Evolutionary conservation across 1,140 invertebrate genomes (phyloP), one percentile per base, ranked within the genome.

Genomic region (Holcopasites calliopsidis): DNA sequence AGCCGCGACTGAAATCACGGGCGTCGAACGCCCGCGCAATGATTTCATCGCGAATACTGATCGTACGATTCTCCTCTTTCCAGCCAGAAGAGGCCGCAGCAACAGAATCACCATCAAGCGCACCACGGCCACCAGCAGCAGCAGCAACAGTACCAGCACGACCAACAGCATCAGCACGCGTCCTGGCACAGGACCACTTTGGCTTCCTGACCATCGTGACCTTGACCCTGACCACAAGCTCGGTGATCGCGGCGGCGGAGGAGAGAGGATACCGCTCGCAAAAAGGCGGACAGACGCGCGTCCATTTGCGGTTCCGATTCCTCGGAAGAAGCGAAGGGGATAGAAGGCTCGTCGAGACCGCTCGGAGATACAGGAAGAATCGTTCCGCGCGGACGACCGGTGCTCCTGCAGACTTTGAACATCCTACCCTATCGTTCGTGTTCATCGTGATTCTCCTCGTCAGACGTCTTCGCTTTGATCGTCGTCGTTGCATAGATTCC

Each of bases 171-270:
- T 6, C 83, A 85, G 21, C 83, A 87, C 38, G 66, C 84, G n/a
- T 89, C 90, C 52, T 91, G 90, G 90, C 89, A 91, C 71, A 87
- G 87, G 72, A 90, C 90, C 11, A 91, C 89, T n/a, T 74, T 91
- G 26, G 88, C 90, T 44, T 91, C 90, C 58, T 91, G 90, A 91
- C 89, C 85, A 80, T 57, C 69, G 76, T 85, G 81, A 76, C 61
- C 76, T 50, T 82, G 80, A 83, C 71, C 76, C 23, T 72, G 61
- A 49, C 71, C 72, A 31, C 65, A 38, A 49, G 23, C 49, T 65
- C 40, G 75, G 44, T 65, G 54, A 52, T 66, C 47, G 58, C 47
- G 60, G 28, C 8, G n/a, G 2, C 23, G 13, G 21, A 60, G 42
- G 35, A 16, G 50, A 57, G 38, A 40, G 58, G 33, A 50, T 47